These are phyloP conservation scores for Eulemur macaco DNA, from an alignment of 2,113 vertebrate genomes.

Conservation along the genomic window DNA sequence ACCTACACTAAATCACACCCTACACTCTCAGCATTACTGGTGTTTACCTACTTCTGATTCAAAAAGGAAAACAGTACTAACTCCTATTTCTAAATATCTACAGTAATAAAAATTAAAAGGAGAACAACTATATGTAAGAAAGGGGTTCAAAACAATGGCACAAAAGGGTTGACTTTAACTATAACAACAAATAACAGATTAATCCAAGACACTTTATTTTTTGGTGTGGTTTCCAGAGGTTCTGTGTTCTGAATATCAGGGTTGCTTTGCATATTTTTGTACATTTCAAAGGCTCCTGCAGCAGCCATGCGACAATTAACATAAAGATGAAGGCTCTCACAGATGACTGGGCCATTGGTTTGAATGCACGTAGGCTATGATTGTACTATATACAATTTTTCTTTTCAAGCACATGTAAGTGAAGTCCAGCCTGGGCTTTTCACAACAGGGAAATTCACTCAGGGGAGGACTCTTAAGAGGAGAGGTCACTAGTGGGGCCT, in stretches of 20 bases:
- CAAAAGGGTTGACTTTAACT: background rate
- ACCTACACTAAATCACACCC: conserved; percentile 84
- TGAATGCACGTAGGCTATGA: conserved; percentile 75
- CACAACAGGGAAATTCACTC: conserved; percentile 48
- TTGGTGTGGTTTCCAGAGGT: conserved; percentile 43
- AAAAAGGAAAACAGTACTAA: conserved; percentile 66
- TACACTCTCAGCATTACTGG: conserved; percentile 68
- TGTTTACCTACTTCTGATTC: conserved; percentile 81
- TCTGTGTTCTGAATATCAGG: background rate
- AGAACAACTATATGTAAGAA: background rate
- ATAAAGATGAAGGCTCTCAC: conserved; percentile 33
- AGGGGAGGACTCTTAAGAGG: background rate
- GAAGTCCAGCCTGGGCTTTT: conserved; percentile 58
- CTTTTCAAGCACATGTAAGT: conserved; percentile 29
- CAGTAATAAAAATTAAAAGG: conserved; percentile 36
- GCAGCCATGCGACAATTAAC: background rate
- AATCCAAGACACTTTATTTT: conserved; percentile 24
- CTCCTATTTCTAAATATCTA: conserved; percentile 48
- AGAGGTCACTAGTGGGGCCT: background rate
- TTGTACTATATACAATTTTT: conserved; percentile 40
- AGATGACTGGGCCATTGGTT: conserved; percentile 75
- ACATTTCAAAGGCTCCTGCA: conserved; percentile 50
- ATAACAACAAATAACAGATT: conserved; percentile 46
- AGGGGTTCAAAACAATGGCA: conserved; percentile 53
- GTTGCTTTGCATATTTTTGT: conserved; percentile 3